These are phyloP conservation scores for Camponotus fellah DNA, from an alignment of 2,888 invertebrate genomes.

Conservation along the genomic window DNA sequence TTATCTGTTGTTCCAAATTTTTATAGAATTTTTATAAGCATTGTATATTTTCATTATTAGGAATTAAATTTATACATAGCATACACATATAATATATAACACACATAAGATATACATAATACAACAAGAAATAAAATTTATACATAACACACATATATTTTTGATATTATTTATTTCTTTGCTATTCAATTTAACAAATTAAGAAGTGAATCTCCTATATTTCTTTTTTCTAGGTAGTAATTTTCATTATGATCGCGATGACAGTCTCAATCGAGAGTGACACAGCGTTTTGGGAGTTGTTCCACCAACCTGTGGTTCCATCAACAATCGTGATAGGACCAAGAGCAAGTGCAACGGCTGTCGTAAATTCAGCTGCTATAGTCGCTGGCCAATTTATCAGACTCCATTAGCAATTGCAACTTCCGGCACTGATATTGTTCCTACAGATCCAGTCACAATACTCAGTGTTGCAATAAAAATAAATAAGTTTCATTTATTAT, in stretches of 20 bases:
- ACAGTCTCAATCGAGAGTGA: conserved; percentile 69
- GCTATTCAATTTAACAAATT: neutral
- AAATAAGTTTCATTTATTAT: too few species aligned
- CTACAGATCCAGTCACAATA: too few species aligned
- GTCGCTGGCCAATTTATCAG: too few species aligned
- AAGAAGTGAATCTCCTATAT: neutral
- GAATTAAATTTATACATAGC: too few species aligned
- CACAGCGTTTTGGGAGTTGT: conserved; percentile 66
- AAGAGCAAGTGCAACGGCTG: neutral
- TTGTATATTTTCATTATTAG: neutral
- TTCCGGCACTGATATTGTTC: too few species aligned
- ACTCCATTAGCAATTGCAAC: too few species aligned
- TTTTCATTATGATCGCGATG: conserved; percentile 62
- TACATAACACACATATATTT: too few species aligned
- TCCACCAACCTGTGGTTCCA: neutral
- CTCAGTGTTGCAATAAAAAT: too few species aligned
- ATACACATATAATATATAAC: too few species aligned
- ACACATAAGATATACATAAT: too few species aligned
- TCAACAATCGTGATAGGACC: conserved; percentile 21
- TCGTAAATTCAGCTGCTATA: neutral
- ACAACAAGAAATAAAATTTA: too few species aligned
- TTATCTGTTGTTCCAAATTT: neutral
- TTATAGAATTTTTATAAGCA: neutral
- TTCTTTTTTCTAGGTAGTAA: conserved; percentile 51
- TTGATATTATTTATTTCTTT: neutral